These are phyloP conservation scores for Cyanistes caeruleus DNA, from an alignment of 2,113 vertebrate species.

Conservation along the genomic window DNA sequence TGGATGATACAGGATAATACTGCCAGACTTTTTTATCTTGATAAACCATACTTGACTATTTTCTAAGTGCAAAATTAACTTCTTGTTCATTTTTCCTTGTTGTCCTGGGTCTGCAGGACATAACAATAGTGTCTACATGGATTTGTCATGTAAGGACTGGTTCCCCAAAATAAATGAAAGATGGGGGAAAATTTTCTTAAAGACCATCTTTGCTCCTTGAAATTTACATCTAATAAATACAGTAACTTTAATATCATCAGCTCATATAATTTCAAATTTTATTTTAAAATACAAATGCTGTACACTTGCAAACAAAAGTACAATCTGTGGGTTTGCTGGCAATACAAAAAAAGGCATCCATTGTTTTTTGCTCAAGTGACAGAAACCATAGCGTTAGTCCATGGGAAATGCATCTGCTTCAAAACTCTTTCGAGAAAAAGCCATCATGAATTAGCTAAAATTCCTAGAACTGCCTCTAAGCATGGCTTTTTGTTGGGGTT, in stretches of 20 bases:
- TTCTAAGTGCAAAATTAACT: neutral
- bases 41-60: neutral
- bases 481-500: neutral
- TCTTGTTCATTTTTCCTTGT: neutral
- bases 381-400: neutral
- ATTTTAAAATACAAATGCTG: neutral
- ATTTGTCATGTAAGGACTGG: neutral
- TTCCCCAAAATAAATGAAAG: neutral
- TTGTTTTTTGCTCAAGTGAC: neutral
- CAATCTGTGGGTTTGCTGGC: neutral
- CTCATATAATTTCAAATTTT: neutral
- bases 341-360: neutral
- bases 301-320: neutral
- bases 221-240: neutral
- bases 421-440: neutral
- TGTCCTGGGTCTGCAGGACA: neutral
- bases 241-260: neutral
- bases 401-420: neutral
- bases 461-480: neutral
- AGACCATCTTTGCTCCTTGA: neutral
- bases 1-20: neutral
- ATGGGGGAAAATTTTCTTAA: neutral
- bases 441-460: neutral
- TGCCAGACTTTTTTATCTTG: neutral
- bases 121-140: neutral